Base-by-base conservation (phyloP, 2,888 invertebrate species). In the Diplolepis rosae region DNA sequence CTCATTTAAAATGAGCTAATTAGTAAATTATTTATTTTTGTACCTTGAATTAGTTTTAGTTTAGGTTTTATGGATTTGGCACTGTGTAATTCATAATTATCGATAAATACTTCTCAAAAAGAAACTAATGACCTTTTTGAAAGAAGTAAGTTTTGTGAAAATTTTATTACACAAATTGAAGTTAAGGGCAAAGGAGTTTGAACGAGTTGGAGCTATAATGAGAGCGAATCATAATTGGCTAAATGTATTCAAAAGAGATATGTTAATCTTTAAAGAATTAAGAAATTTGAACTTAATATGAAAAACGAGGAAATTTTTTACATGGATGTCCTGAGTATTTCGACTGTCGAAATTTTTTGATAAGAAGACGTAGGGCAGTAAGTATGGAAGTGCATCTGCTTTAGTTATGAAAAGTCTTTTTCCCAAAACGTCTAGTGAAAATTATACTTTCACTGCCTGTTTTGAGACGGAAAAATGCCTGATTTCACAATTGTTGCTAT, bases 221-320 rank as follows among this genome's bases (percentile, higher is more conserved):
- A 82, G 80, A 79, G 79, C 80, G 81, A 79, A 85, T 48, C 7
- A 32, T 32, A 48, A 48, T 86, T 83, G 84, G 83, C 84, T 86
- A 87, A 84, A 84, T 86, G 83, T 87, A 86, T 87, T 88, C 85
- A 81, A 84, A 86, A 86, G 85, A 85, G 85, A 88, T 87, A 86
- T 83, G 82, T 79, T 86, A 84, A 87, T 73, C 73, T 81, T 80
- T 87, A 84, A 86, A 82, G 72, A 73, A 66, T 71, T 71, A 32
- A 67, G 70, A 72, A 72, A 71, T 72, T 74, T 69, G 50, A 61
- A 52, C 50, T 66, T 32, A 70, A 66, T 32, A 72, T 56, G 68
- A 66, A 27, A 24, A 32, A 22, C 48, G 11, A 22, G 67, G 71
- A 70, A 54, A 75, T 69, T 74, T 74, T 75, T 72, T 32, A 28